These are phyloP conservation scores for Coenobita brevimanus DNA, from an alignment of 1,140 invertebrate species.

Conservation along the genomic window DNA sequence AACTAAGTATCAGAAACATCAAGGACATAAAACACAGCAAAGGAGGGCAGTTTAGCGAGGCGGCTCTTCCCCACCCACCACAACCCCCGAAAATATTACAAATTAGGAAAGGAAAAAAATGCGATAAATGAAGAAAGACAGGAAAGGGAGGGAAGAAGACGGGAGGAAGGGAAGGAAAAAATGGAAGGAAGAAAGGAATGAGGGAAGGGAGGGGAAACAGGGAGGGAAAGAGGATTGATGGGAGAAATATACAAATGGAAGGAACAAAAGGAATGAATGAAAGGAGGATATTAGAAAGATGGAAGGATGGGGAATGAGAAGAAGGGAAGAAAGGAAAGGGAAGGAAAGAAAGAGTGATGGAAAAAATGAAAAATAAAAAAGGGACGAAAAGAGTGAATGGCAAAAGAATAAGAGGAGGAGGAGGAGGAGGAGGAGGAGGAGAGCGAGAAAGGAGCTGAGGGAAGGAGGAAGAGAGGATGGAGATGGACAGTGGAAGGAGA, in stretches of 20 bases:
- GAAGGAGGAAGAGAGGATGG: too few relatives aligned
- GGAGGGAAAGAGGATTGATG: not conserved
- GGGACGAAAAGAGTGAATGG: not conserved
- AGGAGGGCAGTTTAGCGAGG: too few relatives aligned
- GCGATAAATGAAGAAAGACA: not conserved
- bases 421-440: too few relatives aligned
- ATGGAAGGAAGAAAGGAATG: not conserved
- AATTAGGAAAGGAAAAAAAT: not conserved
- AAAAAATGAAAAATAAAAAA: not conserved
- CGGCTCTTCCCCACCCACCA: too few relatives aligned
- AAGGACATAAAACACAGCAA: too few relatives aligned
- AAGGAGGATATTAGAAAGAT: not conserved
- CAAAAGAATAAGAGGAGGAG: not conserved
- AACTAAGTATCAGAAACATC: too few relatives aligned
- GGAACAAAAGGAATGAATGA: not conserved
- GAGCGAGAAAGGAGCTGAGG: not conserved
- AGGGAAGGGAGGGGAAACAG: not conserved
- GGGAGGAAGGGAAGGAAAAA: not conserved
- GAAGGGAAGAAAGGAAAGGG: not conserved
- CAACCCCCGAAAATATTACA: too few relatives aligned
- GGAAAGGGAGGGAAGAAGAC: not conserved
- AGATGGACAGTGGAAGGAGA: too few relatives aligned
- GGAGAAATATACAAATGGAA: not conserved
- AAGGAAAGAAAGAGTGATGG: not conserved
- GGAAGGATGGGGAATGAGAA: not conserved